phyloP scores from a whole-genome alignment of 2,797 vertebrate genomes.

The Girardinus metallicus region DNA sequence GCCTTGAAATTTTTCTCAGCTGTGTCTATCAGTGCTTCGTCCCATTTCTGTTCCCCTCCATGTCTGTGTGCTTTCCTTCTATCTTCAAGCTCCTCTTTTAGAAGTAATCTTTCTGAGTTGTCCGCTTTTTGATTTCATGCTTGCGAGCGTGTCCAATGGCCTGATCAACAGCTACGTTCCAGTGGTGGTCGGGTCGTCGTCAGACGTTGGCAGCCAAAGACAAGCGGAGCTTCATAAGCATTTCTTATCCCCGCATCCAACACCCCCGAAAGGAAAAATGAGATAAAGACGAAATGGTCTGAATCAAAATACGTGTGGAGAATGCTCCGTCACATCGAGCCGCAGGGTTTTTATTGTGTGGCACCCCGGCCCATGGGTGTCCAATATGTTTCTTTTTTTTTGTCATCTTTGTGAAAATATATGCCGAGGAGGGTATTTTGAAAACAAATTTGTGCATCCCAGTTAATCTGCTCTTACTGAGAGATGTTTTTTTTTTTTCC shows the following conservation, averaged over 20 bases:
- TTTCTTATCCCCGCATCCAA: not conserved
- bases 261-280: not conserved
- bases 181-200: slow-evolving; percentile 11
- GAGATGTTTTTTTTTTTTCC: slow-evolving; percentile 10
- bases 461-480: slow-evolving; percentile 50
- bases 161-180: slow-evolving; percentile 31
- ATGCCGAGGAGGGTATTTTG: slow-evolving; percentile 26
- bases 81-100: slow-evolving; percentile 15
- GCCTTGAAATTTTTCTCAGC: slow-evolving; percentile 21
- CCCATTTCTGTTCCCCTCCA: slow-evolving; percentile 9
- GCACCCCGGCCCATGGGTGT: slow-evolving; percentile 13
- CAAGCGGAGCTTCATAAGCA: slow-evolving; percentile 2
- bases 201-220: slow-evolving; percentile 11
- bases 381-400: slow-evolving; percentile 16
- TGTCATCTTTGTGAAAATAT: slow-evolving; percentile 4
- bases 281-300: slow-evolving; percentile 6
- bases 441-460: slow-evolving; percentile 28
- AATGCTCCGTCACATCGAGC: slow-evolving; percentile 21
- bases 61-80: slow-evolving; percentile 5
- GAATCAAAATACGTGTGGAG: slow-evolving; percentile 24
- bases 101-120: slow-evolving; percentile 15
- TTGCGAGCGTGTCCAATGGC: slow-evolving; percentile 28
- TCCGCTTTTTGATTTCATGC: slow-evolving; percentile 29
- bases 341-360: slow-evolving; percentile 19
- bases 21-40: slow-evolving; percentile 19